A percentile compares a stretch with the other conserved stretches of the same genome.
These are phyloP conservation scores for Cephus rjabovi DNA, from an alignment of 2,888 invertebrate species.

Conservation along the genomic window DNA sequence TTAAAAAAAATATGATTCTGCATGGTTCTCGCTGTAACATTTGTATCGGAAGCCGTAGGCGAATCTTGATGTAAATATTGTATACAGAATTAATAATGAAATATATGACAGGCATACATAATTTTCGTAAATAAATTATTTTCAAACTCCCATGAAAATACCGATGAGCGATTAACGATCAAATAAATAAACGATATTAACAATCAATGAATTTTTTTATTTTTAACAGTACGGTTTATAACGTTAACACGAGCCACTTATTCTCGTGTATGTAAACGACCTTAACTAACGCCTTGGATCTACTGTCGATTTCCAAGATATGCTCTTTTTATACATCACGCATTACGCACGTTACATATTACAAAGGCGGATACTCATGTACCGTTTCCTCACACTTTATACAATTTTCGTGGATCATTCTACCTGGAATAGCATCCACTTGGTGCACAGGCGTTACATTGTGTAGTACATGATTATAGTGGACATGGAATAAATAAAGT, in stretches of 20 bases:
- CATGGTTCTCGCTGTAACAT: background rate
- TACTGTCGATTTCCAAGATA: background rate
- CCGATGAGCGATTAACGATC: background rate
- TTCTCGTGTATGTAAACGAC: background rate
- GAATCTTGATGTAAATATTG: background rate
- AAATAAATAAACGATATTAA: background rate
- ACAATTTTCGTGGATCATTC: background rate
- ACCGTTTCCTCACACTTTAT: background rate
- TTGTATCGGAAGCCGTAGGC: background rate
- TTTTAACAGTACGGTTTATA: slow-evolving; percentile 19
- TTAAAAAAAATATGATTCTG: background rate
- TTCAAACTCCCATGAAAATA: background rate
- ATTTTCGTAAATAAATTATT: background rate
- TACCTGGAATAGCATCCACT: background rate
- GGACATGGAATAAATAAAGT: background rate
- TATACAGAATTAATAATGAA: background rate
- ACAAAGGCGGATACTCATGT: background rate
- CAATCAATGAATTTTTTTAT: slow-evolving; percentile 14
- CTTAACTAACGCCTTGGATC: background rate
- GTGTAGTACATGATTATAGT: background rate
- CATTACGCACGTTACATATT: slow-evolving; percentile 29
- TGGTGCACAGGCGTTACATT: background rate
- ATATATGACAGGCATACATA: background rate
- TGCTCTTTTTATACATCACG: background rate
- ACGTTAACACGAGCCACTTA: background rate